Evolutionary conservation across 2,888 invertebrate species (phyloP).

Genomic region (Aporophyla lueneburgensis): DNA sequence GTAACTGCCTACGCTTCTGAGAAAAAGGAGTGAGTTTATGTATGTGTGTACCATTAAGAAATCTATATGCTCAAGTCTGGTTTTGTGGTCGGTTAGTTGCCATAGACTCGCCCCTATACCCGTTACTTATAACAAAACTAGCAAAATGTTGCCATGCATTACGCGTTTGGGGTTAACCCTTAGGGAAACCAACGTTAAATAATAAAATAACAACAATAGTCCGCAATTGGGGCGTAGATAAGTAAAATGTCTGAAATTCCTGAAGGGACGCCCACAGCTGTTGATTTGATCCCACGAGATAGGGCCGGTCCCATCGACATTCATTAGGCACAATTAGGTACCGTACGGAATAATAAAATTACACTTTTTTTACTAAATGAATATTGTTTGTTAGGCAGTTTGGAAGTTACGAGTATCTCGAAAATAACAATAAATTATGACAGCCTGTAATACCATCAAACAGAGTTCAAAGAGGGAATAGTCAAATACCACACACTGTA

Average conservation of each 20-base stretch:
- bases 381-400: conserved; percentile 4
- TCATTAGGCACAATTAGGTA: conserved; percentile 28
- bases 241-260: conserved; percentile 1
- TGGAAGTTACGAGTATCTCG: not conserved
- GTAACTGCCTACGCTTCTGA: not conserved
- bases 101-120: not conserved
- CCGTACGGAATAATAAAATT: conserved; percentile 11
- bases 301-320: conserved; percentile 18
- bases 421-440: not conserved
- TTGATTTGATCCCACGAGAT: conserved; percentile 51
- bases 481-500: not conserved
- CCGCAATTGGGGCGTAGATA: not conserved
- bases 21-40: not conserved
- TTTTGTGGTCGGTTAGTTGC: not conserved
- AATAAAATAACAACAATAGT: conserved; percentile 4
- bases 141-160: not conserved
- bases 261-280: conserved; percentile 4
- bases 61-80: not conserved
- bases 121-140: not conserved
- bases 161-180: no score
- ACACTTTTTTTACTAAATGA: not conserved
- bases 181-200: not conserved
- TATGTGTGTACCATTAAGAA: not conserved
- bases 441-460: not conserved
- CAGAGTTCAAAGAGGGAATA: not conserved